Evolutionary conservation across 2,113 vertebrate genomes (phyloP).

Genomic region (Cromileptes altivelis): DNA sequence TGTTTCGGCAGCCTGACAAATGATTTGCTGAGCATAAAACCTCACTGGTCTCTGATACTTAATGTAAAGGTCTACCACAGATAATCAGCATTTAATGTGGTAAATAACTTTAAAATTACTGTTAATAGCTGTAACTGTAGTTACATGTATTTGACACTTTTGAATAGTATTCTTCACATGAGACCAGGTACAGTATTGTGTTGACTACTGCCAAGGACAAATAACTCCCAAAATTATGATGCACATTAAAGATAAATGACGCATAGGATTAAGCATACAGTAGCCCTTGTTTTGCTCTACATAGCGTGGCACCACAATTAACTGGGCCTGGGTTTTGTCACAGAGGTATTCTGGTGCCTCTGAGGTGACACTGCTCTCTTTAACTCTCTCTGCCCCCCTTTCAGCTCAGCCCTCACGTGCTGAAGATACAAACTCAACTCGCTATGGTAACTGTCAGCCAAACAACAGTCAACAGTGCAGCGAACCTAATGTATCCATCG

Average conservation of each 20-base stretch:
- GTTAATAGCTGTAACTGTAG: not conserved
- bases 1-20: not conserved
- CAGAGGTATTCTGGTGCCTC: constrained; percentile 56
- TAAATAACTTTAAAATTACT: not conserved
- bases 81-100: not conserved
- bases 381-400: constrained; percentile 56
- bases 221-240: constrained; percentile 4
- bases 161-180: not conserved
- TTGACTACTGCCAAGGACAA: not conserved
- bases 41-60: not conserved
- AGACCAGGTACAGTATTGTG: not conserved
- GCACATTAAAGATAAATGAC: constrained; percentile 26
- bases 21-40: not conserved
- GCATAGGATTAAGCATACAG: not conserved
- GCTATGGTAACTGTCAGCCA: constrained; percentile 77
- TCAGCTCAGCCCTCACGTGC: constrained; percentile 62
- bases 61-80: not conserved
- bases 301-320: constrained; percentile 38
- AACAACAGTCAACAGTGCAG: constrained; percentile 78
- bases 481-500: constrained; percentile 4
- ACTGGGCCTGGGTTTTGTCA: constrained; percentile 57
- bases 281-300: constrained; percentile 37
- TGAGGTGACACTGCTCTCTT: constrained; percentile 56
- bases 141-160: not conserved
- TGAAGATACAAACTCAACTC: constrained; percentile 60